Conservation (phyloP, 2,888 invertebrate genomes). For the Drosophila hamatofila region DNA sequence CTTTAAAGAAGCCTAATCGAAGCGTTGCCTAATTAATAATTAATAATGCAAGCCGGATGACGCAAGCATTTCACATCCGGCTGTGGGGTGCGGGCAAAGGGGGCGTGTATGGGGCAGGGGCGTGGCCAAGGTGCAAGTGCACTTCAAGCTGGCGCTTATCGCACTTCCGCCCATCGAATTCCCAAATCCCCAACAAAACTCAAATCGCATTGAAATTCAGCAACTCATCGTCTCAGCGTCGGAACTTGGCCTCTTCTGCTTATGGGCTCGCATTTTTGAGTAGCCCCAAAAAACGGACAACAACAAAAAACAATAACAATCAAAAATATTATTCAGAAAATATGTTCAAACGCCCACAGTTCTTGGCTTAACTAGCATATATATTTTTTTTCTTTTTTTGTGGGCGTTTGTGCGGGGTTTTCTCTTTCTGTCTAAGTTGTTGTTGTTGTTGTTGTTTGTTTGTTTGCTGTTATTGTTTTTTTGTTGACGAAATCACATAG, state of each 20-base stretch:
- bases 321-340: constrained; percentile 77
- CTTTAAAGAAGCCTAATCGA: constrained; percentile 5
- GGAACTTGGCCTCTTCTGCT: constrained; percentile 21
- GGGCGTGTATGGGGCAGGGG: background rate
- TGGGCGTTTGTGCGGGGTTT: constrained; percentile 60
- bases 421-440: constrained; percentile 16
- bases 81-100: background rate
- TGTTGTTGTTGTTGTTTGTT: constrained; percentile 21
- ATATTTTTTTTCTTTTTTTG: constrained; percentile 44
- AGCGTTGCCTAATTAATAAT: constrained; percentile 34
- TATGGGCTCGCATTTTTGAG: constrained; percentile 15
- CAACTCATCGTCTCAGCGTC: constrained; percentile 35
- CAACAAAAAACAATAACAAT: constrained; percentile 52
- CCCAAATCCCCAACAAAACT: background rate
- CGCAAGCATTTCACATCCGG: constrained; percentile 44
- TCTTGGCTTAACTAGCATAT: constrained; percentile 27
- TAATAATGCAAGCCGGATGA: constrained; percentile 41
- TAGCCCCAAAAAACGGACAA: constrained; percentile 13
- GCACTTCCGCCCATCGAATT: constrained; percentile 65
- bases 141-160: constrained; percentile 42
- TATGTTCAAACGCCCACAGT: constrained; percentile 75
- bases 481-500: constrained; percentile 40
- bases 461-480: constrained; percentile 18
- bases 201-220: constrained; percentile 19
- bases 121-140: background rate